Base-by-base conservation (phyloP, 2,888 invertebrate species). In the Ennomos fuscantarius region DNA sequence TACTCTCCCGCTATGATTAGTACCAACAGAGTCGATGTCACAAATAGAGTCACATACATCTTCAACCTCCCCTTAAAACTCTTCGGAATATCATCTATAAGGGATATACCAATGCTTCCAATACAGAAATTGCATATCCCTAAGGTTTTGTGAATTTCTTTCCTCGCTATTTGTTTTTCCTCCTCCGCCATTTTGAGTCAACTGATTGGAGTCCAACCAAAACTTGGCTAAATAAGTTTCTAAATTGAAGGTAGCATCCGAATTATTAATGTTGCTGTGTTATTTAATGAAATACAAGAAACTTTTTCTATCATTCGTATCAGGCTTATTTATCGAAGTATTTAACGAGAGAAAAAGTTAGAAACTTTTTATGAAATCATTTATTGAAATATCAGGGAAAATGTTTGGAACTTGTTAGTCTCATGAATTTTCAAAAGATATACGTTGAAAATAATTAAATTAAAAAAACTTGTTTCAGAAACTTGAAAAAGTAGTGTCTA, bases 71-170 rank as follows among this genome's bases (percentile, higher is more conserved):
- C 58, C 11, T 65, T 46, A 1, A 74, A 47, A 32, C 48, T 68
- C 9, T 55, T 70, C 1, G 79, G 74, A 43, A 68, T 54, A 2
- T 78, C 73, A 13, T 80, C 79, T 41, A 77, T 77, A 33, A 86
- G 76, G 9, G 86, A 83, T 35, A 86, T 65, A 0, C 84, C 86
- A 37, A 86, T 66, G 53, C 70, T 67, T 32, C 78, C 68, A 35
- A 81, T 78, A 58, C 81, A 85, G 62, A 80, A 81, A 61, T 84
- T 80, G 45, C 81, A 82, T 45, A 81, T 66, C 9, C 63, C 68
- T 35, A 87, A 65, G 0, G 84, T 82, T 41, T 73, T 71, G 15
- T 72, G 64, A 42, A 86, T 83, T 69, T 87, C 86, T 35, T 68
- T 66, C 9, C 51, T 65, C n/a, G 81, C 76, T 6, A 62, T 50